Evolutionary conservation across 1,140 invertebrate species (phyloP).

Genomic region (Listronotus bonariensis): DNA sequence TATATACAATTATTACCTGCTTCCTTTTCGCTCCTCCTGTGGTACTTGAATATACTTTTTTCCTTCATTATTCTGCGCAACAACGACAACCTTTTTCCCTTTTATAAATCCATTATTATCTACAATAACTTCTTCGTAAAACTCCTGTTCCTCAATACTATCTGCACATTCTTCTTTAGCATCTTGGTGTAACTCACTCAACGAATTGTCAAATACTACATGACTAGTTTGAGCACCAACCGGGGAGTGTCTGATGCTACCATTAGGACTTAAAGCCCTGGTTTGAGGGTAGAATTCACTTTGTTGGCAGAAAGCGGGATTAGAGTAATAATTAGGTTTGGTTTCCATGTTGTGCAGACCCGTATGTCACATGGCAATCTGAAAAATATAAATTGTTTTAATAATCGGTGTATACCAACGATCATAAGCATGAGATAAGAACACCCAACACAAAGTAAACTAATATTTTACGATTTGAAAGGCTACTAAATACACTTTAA

Average conservation of each 20-base stretch:
- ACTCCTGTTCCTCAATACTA: constrained; percentile 51
- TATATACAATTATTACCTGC: constrained; percentile 4
- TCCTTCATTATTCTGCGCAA: constrained; percentile 44
- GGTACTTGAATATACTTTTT: constrained; percentile 27
- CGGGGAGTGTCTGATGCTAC: constrained; percentile 52
- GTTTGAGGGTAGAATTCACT: constrained; percentile 66
- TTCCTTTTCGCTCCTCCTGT: constrained; percentile 16
- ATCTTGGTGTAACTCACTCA: constrained; percentile 8
- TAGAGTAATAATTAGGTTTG: constrained; percentile 64
- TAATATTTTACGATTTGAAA: too few relatives aligned
- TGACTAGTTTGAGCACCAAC: constrained; percentile 49
- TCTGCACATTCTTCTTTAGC: constrained; percentile 41
- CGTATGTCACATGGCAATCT: too few relatives aligned
- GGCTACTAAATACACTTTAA: too few relatives aligned
- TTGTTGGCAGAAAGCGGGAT: constrained; percentile 76
- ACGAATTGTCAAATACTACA: constrained; percentile 26
- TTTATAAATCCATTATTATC: constrained; percentile 51
- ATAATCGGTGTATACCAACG: too few relatives aligned
- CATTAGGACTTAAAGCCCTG: constrained; percentile 51
- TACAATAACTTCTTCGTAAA: constrained; percentile 55
- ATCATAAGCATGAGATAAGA: too few relatives aligned
- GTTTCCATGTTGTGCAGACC: constrained; percentile 34
- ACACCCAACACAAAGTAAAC: too few relatives aligned
- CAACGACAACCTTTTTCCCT: constrained; percentile 52
- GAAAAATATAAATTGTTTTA: too few relatives aligned